These are phyloP conservation scores for Melanotaenia nigrans DNA, from an alignment of 2,797 vertebrate species.

Conservation along the genomic window DNA sequence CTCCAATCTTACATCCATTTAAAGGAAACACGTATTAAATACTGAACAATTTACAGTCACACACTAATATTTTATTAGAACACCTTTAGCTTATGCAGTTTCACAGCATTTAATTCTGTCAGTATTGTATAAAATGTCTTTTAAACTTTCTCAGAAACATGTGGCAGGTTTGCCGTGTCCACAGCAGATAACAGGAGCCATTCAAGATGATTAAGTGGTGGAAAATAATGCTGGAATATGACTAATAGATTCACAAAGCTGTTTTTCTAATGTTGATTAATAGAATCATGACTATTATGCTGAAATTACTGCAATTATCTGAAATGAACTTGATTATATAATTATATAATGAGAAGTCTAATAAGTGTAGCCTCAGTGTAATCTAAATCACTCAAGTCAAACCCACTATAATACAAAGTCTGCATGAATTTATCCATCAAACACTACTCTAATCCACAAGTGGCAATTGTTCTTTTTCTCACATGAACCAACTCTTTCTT, in stretches of 20 bases:
- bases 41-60: background rate
- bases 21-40: background rate
- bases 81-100: background rate
- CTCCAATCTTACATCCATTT: too few species aligned
- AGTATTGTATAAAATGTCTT: background rate
- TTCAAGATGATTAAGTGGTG: background rate
- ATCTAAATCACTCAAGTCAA: slow-evolving; percentile 6
- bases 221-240: background rate
- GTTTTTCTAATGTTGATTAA: background rate
- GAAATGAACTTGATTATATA: background rate
- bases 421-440: slow-evolving; percentile 33
- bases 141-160: background rate
- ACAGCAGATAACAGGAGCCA: background rate
- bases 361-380: background rate
- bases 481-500: slow-evolving; percentile 28
- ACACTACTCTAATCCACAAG: slow-evolving; percentile 44
- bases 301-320: background rate
- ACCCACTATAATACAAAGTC: slow-evolving; percentile 30
- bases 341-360: background rate
- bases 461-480: slow-evolving; percentile 40
- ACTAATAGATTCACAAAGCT: background rate
- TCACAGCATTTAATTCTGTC: background rate
- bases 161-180: background rate
- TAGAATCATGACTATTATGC: background rate
- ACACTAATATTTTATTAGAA: background rate